Evolutionary conservation across 2,113 vertebrate species (phyloP), one percentile per base, ranked within the genome.

Genomic region (Peromyscus maniculatus): DNA sequence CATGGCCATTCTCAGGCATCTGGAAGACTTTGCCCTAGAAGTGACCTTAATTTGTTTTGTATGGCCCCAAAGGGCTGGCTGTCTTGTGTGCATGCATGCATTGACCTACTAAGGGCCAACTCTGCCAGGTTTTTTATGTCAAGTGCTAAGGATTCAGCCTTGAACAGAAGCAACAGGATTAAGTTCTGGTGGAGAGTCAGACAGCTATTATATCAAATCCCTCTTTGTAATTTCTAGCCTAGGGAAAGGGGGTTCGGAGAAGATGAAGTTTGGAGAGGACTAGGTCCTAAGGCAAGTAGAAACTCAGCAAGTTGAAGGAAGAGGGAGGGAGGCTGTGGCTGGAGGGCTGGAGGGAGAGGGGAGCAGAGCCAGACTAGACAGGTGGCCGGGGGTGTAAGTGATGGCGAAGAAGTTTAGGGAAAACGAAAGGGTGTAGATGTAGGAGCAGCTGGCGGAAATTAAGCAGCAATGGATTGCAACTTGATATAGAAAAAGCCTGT

Each of bases 381-480:
- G 91, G 90, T 78, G 79, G 74, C n/a, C 0, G 10, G 31, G 74
- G 69, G 57, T 19, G 71, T 79, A 24, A 71, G 72, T 33, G 66
- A 89, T 24, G 57, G 22, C 8, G 59, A 91, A 83, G 95, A 96
- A 95, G 66, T 91, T 72, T 87, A 64, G 59, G 33, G 66, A 87
- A 93, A 93, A 74, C 46, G 66, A 64, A 77, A 79, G 92, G 59
- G 21, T 59, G 59, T 91, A 17, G 91, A 95, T 91, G 67, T 9
- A 64, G 94, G 72, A 94, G 46, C 83, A 97, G 91, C 96, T 95
- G 91, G 77, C 43, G 62, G 67, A 72, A 93, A 79, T 89, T 72
- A 72, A 93, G 69, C 86, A 91, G 87, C 49, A 88, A 92, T 74
- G 55, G 55, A 75, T 95, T 95, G 95, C 90, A 93, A 19, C 75